A percentile compares a stretch with the other conserved stretches of the same genome.
These are phyloP conservation scores for Hephaestus fuliginosus DNA, from an alignment of 2,797 vertebrate genomes.

Conservation along the genomic window DNA sequence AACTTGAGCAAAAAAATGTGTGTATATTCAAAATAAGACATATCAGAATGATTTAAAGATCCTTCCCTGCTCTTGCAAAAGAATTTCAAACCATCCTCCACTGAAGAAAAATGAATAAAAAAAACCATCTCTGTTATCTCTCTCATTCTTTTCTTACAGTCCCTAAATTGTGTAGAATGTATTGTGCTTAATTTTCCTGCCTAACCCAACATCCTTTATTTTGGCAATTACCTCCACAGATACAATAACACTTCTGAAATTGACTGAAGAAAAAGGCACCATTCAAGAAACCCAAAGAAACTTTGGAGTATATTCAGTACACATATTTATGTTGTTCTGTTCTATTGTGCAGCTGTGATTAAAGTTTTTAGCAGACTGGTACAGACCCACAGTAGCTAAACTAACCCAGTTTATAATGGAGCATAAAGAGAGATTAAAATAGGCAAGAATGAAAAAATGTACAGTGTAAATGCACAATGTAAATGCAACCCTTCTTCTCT, in stretches of 20 bases:
- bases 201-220: background rate
- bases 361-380: slow-evolving; percentile 19
- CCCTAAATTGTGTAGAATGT: background rate
- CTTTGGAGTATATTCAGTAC: background rate
- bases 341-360: slow-evolving; percentile 33
- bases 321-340: background rate
- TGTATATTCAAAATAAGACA: background rate
- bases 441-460: slow-evolving; percentile 38
- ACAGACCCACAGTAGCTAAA: slow-evolving; percentile 37
- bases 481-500: slow-evolving; percentile 49
- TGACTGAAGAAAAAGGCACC: background rate
- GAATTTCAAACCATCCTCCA: background rate
- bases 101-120: background rate
- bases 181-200: background rate
- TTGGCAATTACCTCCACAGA: slow-evolving; percentile 10
- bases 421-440: slow-evolving; percentile 36
- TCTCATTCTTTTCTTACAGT: background rate
- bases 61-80: background rate
- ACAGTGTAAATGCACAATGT: slow-evolving; percentile 65
- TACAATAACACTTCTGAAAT: background rate
- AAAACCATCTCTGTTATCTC: background rate
- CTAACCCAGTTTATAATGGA: slow-evolving; percentile 34
- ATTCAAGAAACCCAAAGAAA: slow-evolving; percentile 16
- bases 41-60: too few relatives aligned
- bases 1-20: background rate